Conservation (phyloP, 2,888 invertebrate genomes). For the Diarsia rubi region DNA sequence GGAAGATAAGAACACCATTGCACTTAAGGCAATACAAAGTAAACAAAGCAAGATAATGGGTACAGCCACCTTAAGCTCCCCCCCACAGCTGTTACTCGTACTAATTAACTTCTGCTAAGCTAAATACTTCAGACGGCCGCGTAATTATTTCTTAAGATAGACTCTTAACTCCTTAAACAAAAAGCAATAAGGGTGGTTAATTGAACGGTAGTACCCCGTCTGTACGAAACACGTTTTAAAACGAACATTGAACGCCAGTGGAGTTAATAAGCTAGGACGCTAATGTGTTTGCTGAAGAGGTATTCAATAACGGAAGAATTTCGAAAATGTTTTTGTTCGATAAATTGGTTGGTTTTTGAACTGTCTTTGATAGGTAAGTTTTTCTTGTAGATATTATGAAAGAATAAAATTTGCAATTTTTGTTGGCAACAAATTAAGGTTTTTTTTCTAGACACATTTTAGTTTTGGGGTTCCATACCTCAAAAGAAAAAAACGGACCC, state of each 20-base stretch:
- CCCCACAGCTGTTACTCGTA: constrained; percentile 76
- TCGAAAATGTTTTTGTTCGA: constrained; percentile 33
- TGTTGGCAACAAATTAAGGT: too few relatives aligned
- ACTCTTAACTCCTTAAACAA: constrained; percentile 66
- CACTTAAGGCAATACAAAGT: constrained; percentile 26
- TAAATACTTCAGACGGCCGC: constrained; percentile 75
- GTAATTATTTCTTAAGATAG: constrained; percentile 74
- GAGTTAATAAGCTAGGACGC: constrained; percentile 51
- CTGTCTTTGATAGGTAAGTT: background rate
- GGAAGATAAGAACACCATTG: background rate
- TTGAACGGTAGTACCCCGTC: constrained; percentile 60
- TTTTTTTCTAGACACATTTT: too few relatives aligned
- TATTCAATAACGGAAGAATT: constrained; percentile 51
- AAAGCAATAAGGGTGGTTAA: constrained; percentile 69
- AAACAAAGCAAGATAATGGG: constrained; percentile 51
- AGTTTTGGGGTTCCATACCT: too few relatives aligned
- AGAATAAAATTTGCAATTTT: background rate
- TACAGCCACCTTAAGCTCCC: constrained; percentile 54
- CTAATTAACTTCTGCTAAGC: constrained; percentile 85
- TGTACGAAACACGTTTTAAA: constrained; percentile 57
- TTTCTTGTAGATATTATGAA: too few relatives aligned
- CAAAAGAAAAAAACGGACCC: too few relatives aligned
- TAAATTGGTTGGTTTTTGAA: constrained; percentile 18
- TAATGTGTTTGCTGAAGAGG: constrained; percentile 41
- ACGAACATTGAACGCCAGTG: constrained; percentile 46